Evolutionary conservation across 1,140 invertebrate genomes (phyloP), one percentile per base, ranked within the genome.

Genomic region (Solen grandis): DNA sequence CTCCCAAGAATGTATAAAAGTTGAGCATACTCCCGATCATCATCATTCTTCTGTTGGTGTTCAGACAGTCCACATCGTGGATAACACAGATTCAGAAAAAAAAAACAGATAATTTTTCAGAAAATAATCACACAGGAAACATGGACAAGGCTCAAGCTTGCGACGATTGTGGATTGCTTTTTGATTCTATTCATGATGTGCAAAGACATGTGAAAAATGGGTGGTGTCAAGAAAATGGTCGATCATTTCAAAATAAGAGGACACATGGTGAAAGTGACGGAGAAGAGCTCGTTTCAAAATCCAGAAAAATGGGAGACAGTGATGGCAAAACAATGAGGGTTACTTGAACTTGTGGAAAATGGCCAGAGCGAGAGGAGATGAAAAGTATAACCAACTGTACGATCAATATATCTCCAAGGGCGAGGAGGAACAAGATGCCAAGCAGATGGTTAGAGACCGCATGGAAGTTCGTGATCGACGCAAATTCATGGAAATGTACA

Each of bases 141-240:
- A 62, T 62, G 29, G 59, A 62, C 5, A 62, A 62, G 31, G 27
- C 25, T 5, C 59, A 62, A 16, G 59, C 59, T 62, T 62, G 13
- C 33, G 59, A 62, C 59, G 59, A 62, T 62, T 62, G 59, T n/a
- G 59, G 16, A 29, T n/a, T 62, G 10, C 27, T 29, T 3, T 62
- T 62, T 62, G 59, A 62, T 62, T 27, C 14, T 31, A 8, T 31
- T 5, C 59, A 62, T n/a, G 13, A 62, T 62, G 8, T 62, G 27
- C 59, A 33, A n/a, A 27, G 59, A 62, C 59, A 62, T n/a, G 31
- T 29, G 2, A 27, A 35, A 33, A 8, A 38, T 22, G n/a, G n/a
- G n/a, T 36, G 33, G 62, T 65, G 31, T 10, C 62, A 3, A n/a
- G 31, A 62, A 14, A 62, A 62, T 62, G 31, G n/a, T 16, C 25